Conservation (phyloP, 2,888 invertebrate genomes). For the Phytoseiulus persimilis region DNA sequence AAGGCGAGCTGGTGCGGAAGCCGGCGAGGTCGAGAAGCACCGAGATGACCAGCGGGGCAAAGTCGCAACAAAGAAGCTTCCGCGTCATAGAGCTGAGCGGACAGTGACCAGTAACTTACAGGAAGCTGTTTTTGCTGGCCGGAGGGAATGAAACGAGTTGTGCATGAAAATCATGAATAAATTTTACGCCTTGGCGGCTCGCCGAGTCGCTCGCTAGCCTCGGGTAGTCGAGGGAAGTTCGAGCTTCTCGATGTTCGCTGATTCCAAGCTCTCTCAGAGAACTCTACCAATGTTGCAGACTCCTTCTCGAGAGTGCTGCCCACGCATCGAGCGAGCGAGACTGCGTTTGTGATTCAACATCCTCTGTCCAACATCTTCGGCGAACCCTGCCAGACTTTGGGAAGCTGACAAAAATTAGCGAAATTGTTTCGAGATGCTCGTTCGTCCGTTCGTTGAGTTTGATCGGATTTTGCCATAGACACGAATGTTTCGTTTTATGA, state of each 20-base stretch:
- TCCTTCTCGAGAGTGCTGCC: background rate
- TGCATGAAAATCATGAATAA: constrained; percentile 33
- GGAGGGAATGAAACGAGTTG: background rate
- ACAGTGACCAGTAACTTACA: background rate
- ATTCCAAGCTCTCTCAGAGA: background rate
- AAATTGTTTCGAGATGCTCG: background rate
- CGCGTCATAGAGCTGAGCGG: background rate
- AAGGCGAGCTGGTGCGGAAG: background rate
- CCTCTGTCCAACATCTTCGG: too few relatives aligned
- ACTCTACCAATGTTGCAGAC: background rate
- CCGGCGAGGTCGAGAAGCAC: background rate
- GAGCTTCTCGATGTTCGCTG: background rate
- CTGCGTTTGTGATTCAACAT: too few relatives aligned
- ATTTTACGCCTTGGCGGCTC: constrained; percentile 19
- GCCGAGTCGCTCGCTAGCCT: background rate
- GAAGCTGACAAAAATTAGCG: background rate
- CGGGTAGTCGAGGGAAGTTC: background rate
- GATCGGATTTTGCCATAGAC: background rate
- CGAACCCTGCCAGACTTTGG: background rate
- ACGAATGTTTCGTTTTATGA: background rate
- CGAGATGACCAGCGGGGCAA: background rate
- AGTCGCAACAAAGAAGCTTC: background rate
- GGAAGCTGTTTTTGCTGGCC: constrained; percentile 5
- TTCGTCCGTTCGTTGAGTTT: background rate
- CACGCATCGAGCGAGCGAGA: background rate